Evolutionary conservation across 2,113 vertebrate genomes (phyloP), one percentile per base, ranked within the genome.

Genomic region (Gymnorhina tibicen): DNA sequence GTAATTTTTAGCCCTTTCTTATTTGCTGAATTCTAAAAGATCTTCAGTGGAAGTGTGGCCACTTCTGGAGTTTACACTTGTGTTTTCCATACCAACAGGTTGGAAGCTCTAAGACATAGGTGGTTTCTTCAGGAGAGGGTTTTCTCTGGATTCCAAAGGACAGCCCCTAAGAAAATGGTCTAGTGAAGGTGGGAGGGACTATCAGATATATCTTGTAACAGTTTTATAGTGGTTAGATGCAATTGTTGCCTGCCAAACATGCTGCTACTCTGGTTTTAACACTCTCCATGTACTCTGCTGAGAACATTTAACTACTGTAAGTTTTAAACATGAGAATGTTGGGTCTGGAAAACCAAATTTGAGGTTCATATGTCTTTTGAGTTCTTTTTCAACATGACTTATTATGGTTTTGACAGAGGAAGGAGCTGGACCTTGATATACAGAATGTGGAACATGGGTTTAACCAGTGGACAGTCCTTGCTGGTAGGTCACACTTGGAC

Each of bases 231-330:
- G 19, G 14, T 30, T 64, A 33, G 21, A 8, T 56, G 27, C 0
- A 11, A 56, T 15, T 63, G 33, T 42, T 92, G 33, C 16, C 33
- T 47, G 18, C 35, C 70, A 77, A 50, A 46, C 6, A 11, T 13
- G 32, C 22, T 30, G 33, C 41, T 77, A 19, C 28, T 67, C 55
- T 47, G 22, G 17, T 70, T 83, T 32, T 64, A 83, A 46, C 18
- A 14, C 3, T 52, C 23, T 15, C 9, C 11, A 2, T 12, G 16
- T 83, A 33, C 23, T 42, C 18, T 81, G 5, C 27, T 41, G 75
- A 52, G 33, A 85, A 68, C 5, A 16, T 18, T 15, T n/a, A 55
- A 21, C 6, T 39, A 4, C 19, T 52, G 0, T 1, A 46, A 63
- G 37, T 44, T 63, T 70, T 53, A 41, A 46, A 16, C 21, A 35